phyloP scores from a whole-genome alignment of 2,888 invertebrate genomes.

The Crepidodera aurea region DNA sequence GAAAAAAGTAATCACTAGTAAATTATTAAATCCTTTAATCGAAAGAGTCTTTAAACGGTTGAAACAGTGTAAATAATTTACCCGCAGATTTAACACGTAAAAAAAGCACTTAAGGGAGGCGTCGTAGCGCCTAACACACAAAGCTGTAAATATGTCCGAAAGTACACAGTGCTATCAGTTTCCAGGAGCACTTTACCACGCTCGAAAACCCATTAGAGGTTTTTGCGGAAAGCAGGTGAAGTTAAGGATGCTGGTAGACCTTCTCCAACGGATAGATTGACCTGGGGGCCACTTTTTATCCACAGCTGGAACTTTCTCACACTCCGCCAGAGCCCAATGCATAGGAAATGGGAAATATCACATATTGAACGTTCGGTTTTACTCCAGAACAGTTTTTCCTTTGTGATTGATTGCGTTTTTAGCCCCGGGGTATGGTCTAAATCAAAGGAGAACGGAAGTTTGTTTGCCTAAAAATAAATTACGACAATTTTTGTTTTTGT shows the following conservation, averaged over 20 bases:
- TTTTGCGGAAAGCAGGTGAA: constrained; percentile 55
- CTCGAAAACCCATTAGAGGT: constrained; percentile 56
- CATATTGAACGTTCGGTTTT: constrained; percentile 31
- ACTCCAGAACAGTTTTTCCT: constrained; percentile 6
- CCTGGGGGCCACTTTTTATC: constrained; percentile 53
- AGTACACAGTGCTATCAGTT: constrained; percentile 45
- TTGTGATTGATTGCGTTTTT: constrained; percentile 25
- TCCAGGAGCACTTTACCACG: constrained; percentile 45
- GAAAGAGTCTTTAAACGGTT: too few relatives aligned
- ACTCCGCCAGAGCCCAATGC: constrained; percentile 36
- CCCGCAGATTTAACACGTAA: not conserved
- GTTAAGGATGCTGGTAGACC: constrained; percentile 50
- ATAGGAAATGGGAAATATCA: constrained; percentile 40
- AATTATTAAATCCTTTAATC: too few relatives aligned
- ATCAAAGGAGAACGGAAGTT: constrained; percentile 18
- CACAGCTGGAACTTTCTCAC: constrained; percentile 51
- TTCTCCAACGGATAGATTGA: constrained; percentile 51
- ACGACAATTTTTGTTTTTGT: too few relatives aligned
- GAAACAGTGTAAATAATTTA: not conserved
- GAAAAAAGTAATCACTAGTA: too few relatives aligned
- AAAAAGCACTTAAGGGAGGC: constrained; percentile 43
- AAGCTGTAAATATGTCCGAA: constrained; percentile 44
- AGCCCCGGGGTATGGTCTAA: constrained; percentile 8
- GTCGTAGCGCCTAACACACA: constrained; percentile 39
- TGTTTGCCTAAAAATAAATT: constrained; percentile 4